These are phyloP conservation scores for Hypercompe scribonia DNA, from an alignment of 2,888 invertebrate species.

Conservation along the genomic window DNA sequence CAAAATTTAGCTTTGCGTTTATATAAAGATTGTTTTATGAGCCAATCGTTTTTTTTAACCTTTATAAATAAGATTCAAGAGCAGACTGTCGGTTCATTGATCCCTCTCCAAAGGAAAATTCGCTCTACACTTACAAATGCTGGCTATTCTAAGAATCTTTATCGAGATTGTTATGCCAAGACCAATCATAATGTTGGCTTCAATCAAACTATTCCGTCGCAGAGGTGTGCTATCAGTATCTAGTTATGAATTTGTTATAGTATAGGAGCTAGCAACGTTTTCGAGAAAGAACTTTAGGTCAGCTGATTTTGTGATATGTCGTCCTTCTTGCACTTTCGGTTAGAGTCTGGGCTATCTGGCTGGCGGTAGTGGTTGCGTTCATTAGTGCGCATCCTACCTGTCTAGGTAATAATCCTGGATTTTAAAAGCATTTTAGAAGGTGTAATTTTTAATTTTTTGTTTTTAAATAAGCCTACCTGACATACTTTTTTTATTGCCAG, in stretches of 20 bases:
- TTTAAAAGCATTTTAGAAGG: no score
- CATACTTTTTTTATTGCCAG: no score
- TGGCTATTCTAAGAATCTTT: conserved; percentile 14
- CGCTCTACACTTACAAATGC: conserved; percentile 1
- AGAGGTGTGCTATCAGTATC: conserved; percentile 17
- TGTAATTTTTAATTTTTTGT: no score
- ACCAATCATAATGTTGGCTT: conserved; percentile 35
- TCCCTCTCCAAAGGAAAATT: conserved; percentile 32
- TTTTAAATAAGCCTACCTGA: no score
- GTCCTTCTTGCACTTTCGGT: no score
- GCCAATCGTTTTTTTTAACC: background rate
- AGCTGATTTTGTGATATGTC: no score
- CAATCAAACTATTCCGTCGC: conserved; percentile 18
- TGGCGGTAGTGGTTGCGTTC: no score
- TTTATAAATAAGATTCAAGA: conserved; percentile 28
- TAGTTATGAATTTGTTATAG: conserved; percentile 27
- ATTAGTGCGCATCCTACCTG: no score
- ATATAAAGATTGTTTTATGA: conserved; percentile 10
- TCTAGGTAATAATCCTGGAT: no score
- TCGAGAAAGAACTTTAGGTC: no score
- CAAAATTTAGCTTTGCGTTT: background rate
- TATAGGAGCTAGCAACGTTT: no score
- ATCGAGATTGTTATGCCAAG: conserved; percentile 22
- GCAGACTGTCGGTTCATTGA: conserved; percentile 30
- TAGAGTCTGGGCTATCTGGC: no score